These are phyloP conservation scores for Planiliza haematocheilus DNA, from an alignment of 2,113 vertebrate species.

Conservation along the genomic window DNA sequence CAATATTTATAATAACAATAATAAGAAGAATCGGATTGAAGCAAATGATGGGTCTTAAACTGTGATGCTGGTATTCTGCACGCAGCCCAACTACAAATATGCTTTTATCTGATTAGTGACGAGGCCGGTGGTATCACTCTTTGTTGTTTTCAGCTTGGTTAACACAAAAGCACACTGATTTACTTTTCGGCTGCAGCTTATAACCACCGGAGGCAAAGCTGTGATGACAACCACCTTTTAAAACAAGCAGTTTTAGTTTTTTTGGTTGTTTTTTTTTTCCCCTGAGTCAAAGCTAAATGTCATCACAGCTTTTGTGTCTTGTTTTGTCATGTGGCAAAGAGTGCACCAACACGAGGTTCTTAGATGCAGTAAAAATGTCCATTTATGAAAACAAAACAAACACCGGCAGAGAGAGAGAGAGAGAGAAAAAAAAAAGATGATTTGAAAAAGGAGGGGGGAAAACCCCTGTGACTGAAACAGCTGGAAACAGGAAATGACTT, in stretches of 20 bases:
- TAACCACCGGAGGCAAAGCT: slow-evolving; percentile 19
- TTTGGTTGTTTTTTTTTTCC: too few species aligned
- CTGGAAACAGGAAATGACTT: slow-evolving; percentile 69
- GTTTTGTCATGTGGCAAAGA: slow-evolving; percentile 49
- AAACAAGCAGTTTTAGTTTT: slow-evolving; percentile 8
- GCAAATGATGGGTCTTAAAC: slow-evolving; percentile 26
- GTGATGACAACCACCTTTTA: slow-evolving; percentile 18
- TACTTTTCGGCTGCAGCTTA: slow-evolving; percentile 3
- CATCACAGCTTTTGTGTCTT: slow-evolving; percentile 29
- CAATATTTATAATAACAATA: slow-evolving; percentile 13
- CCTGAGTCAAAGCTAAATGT: slow-evolving; percentile 25
- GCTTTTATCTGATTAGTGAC: not conserved
- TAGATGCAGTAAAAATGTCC: slow-evolving; percentile 17
- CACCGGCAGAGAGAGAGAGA: slow-evolving; percentile 10
- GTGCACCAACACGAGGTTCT: slow-evolving; percentile 13
- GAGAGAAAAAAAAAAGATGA: slow-evolving; percentile 15
- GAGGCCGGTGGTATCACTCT: not conserved
- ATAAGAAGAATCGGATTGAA: slow-evolving; percentile 33
- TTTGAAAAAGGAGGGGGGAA: slow-evolving; percentile 32
- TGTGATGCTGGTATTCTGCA: slow-evolving; percentile 2
- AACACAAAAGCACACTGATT: not conserved
- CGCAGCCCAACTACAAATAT: not conserved
- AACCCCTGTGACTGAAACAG: slow-evolving; percentile 57
- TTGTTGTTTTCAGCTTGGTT: slow-evolving; percentile 1
- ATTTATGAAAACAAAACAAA: slow-evolving; percentile 45